Evolutionary conservation across 2,113 vertebrate species (phyloP).

Genomic region (Cairina moschata): DNA sequence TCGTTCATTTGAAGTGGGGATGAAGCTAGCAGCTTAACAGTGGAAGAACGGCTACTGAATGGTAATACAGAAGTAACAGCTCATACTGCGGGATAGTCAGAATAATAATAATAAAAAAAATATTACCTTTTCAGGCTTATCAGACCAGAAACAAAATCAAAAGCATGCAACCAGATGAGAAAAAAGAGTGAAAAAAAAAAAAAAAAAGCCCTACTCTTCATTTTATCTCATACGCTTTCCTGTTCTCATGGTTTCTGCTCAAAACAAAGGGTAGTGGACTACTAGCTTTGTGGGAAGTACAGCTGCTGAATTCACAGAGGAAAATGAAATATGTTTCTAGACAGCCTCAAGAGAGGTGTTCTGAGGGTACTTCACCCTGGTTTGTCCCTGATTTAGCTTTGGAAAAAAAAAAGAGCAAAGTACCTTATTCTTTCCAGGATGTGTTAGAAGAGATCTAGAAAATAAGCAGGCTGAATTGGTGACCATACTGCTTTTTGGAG

Average conservation of each 20-base stretch:
- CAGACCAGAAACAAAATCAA: neutral
- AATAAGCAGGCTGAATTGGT: neutral
- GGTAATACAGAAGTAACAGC: neutral
- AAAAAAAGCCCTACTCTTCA: too few species aligned
- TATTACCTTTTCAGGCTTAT: neutral
- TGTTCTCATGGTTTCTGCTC: neutral
- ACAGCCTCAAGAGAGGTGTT: neutral
- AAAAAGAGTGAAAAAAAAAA: neutral
- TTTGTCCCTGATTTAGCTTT: neutral
- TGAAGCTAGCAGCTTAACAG: neutral
- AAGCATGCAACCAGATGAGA: neutral
- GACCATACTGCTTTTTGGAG: neutral
- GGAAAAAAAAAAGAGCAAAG: fast-evolving
- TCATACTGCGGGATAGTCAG: neutral
- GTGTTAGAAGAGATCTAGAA: neutral
- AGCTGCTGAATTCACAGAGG: neutral
- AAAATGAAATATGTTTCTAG: neutral
- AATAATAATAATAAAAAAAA: too few species aligned
- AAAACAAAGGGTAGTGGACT: neutral
- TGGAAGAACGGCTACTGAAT: neutral
- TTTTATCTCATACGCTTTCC: neutral
- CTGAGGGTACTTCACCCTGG: neutral
- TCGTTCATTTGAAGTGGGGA: neutral
- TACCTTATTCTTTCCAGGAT: neutral
- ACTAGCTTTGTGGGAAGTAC: neutral